Conservation (phyloP, 2,797 vertebrate genomes). For the Amblyopsis hoosieri region DNA sequence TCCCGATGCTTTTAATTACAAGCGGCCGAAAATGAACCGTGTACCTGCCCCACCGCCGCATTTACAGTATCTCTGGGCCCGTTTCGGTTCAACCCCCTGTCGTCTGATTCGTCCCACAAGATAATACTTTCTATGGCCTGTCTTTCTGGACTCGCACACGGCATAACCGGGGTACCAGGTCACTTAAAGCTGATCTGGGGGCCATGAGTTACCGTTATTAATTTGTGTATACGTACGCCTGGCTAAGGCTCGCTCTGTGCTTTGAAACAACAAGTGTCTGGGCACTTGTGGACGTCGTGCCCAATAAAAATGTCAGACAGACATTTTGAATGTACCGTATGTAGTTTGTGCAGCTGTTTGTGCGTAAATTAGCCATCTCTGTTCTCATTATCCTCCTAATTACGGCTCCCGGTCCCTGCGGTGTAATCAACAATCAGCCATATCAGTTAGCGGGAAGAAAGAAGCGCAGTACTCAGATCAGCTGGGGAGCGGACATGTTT, state of each 20-base stretch:
- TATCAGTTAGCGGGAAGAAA: slow-evolving; percentile 68
- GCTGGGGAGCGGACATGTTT: slow-evolving; percentile 38
- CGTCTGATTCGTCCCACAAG: slow-evolving; percentile 25
- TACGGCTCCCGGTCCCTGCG: slow-evolving; percentile 66
- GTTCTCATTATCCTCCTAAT: slow-evolving; percentile 76
- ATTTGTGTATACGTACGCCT: slow-evolving; percentile 8
- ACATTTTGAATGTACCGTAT: slow-evolving; percentile 44
- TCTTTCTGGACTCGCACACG: too few relatives aligned
- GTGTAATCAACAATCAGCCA: slow-evolving; percentile 76
- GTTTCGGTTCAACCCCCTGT: slow-evolving; percentile 5
- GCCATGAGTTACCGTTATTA: not conserved
- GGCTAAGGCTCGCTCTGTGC: not conserved
- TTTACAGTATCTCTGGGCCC: too few relatives aligned
- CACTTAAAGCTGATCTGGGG: too few relatives aligned
- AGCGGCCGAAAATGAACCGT: slow-evolving; percentile 12
- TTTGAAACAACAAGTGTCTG: slow-evolving; percentile 43
- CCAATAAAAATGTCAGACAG: slow-evolving; percentile 31
- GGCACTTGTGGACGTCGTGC: slow-evolving; percentile 36
- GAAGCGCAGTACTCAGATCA: slow-evolving; percentile 55
- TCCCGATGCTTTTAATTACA: slow-evolving; percentile 7
- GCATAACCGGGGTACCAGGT: too few relatives aligned
- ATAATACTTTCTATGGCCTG: slow-evolving; percentile 19
- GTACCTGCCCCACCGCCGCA: too few relatives aligned
- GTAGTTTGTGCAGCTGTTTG: slow-evolving; percentile 62
- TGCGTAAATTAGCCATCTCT: slow-evolving; percentile 72